Evolutionary conservation across 2,888 invertebrate genomes (phyloP), one percentile per base, ranked within the genome.

Genomic region (Eilema caniola): DNA sequence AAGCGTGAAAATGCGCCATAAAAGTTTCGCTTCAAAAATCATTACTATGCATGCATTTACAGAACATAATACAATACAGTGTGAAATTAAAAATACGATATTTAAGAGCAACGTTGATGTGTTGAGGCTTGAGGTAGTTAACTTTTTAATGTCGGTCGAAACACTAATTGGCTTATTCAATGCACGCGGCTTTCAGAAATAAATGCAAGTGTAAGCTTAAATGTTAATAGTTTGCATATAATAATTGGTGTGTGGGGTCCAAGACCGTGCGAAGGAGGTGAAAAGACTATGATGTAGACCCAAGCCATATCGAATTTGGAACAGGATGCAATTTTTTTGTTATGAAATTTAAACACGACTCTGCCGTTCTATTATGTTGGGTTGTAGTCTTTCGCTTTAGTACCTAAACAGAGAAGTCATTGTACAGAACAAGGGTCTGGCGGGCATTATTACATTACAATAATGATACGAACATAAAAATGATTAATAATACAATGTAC

Each of bases 1-100:
- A 53, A 53, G 53, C 53, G 53, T 53, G 53, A 53, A 53, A 53
- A n/a, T 1, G 20, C n/a, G 7, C 53, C 8, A 53, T 53, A 53
- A n/a, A 53, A 53, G 53, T 53, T 53, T 53, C 53, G 53, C 53
- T 53, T 53, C n/a, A 53, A 53, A 53, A 53, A 53, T 53, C 53
- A 53, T 53, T n/a, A 53, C n/a, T 53, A 53, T 53, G 53, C 53
- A 53, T 53, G 53, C 53, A 53, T 53, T 53, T 53, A 53, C 53
- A 53, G n/a, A 53, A 53, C n/a, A 53, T 53, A 53, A 53, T 53
- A 47, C 47, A 47, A 47, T 47, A 47, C 7, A 2, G 47, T 20
- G 53, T 53, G n/a, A 53, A 53, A 53, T 53, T 53, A n/a, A 53
- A 53, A n/a, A 53, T n/a, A 53, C 20, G 10, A 53, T 53, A 53